Conservation (phyloP, 2,797 vertebrate species). For the Fratercula arctica region DNA sequence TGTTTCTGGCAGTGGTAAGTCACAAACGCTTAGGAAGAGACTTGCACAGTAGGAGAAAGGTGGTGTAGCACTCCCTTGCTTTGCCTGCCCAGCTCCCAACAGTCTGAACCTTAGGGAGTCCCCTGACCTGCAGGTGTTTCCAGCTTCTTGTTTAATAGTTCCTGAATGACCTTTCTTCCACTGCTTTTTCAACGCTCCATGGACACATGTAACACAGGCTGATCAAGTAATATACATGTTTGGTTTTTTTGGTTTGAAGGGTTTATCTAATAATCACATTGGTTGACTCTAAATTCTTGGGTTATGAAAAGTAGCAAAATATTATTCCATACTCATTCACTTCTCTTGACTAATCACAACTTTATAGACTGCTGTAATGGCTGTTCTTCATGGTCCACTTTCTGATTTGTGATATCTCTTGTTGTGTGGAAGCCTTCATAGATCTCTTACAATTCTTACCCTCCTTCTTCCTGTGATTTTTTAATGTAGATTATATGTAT, state of each 20-base stretch:
- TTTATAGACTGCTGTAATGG: neutral
- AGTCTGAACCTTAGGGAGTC: neutral
- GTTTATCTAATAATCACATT: neutral
- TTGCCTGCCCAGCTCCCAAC: neutral
- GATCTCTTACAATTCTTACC: neutral
- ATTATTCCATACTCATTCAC: neutral
- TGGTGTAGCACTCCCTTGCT: neutral
- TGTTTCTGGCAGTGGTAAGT: neutral
- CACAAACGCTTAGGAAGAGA: neutral
- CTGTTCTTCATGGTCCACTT: neutral
- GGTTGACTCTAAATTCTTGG: neutral
- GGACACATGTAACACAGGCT: neutral
- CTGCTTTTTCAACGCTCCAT: neutral
- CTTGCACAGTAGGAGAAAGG: neutral
- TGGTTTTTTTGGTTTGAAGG: neutral
- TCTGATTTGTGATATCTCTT: neutral
- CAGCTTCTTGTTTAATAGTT: neutral
- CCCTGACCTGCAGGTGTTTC: neutral
- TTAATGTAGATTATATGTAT: neutral
- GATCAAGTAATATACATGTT: neutral
- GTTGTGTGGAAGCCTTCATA: neutral
- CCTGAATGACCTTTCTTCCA: neutral
- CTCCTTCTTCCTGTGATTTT: neutral
- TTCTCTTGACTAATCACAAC: neutral
- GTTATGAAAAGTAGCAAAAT: neutral